Percentiles rank a stretch among this genome's conserved stretches.
Evolutionary conservation across 2,797 vertebrate genomes (phyloP).

Genomic region (Leucoraja ocellata): DNA sequence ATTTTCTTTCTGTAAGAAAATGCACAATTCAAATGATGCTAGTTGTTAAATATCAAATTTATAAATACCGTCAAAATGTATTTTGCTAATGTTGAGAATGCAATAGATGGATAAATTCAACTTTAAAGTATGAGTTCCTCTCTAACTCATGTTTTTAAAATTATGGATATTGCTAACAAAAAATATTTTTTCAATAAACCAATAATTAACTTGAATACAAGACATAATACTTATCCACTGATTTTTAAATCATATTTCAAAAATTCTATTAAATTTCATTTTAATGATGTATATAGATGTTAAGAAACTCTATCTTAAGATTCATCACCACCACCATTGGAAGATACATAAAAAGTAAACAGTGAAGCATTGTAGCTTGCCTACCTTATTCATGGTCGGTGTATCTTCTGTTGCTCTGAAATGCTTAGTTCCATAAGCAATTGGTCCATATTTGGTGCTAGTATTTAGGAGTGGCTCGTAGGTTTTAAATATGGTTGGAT

Average conservation of each 20-base stretch:
- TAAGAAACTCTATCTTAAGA: background rate
- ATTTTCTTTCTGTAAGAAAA: background rate
- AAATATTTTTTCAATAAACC: background rate
- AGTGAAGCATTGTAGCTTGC: conserved; percentile 36
- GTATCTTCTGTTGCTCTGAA: conserved; percentile 60
- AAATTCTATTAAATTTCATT: background rate
- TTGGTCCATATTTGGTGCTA: conserved; percentile 52
- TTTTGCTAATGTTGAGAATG: background rate
- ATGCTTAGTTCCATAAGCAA: conserved; percentile 53
- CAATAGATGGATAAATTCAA: background rate
- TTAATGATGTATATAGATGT: background rate
- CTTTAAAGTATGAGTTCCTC: background rate
- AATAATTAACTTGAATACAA: background rate
- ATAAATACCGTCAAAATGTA: background rate
- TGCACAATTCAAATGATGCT: background rate
- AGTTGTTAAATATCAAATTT: background rate
- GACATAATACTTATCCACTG: background rate
- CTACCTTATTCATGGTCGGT: conserved; percentile 60
- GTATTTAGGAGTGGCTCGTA: conserved; percentile 56
- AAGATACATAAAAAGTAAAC: background rate
- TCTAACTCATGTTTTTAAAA: background rate
- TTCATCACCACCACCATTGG: too few species aligned
- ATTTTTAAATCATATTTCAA: background rate
- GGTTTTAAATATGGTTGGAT: conserved; percentile 52
- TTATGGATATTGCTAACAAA: background rate